Evolutionary conservation across 2,113 vertebrate genomes (phyloP).

Genomic region (Sminthopsis crassicaudata): DNA sequence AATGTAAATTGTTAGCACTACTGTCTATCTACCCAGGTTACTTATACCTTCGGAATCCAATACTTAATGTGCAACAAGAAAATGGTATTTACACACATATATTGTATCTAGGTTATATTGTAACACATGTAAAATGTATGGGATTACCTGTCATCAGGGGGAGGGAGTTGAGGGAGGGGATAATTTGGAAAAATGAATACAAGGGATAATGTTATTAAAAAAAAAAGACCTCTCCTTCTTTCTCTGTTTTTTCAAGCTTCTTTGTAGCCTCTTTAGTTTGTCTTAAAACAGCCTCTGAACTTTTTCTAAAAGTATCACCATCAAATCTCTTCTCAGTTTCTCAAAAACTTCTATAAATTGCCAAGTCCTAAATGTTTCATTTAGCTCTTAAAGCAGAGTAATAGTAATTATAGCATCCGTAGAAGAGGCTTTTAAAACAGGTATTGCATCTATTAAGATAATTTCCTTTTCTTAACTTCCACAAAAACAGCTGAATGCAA

Average conservation of each 20-base stretch:
- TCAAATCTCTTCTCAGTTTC: not conserved
- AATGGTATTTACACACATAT: too few species aligned
- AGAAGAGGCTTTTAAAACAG: not conserved
- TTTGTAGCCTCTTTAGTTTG: not conserved
- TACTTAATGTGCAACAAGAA: too few species aligned
- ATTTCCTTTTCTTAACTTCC: slow-evolving; percentile 12
- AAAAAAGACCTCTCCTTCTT: not conserved
- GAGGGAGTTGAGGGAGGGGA: too few species aligned
- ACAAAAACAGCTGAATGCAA: not conserved
- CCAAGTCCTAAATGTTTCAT: not conserved
- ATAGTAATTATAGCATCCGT: not conserved
- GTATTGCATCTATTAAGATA: slow-evolving; percentile 9
- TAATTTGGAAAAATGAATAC: too few species aligned
- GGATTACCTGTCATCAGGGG: too few species aligned
- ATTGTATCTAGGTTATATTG: too few species aligned
- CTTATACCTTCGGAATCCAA: too few species aligned
- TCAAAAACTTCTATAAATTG: not conserved
- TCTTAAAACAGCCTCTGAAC: not conserved
- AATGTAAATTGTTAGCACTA: too few species aligned
- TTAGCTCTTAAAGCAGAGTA: not conserved
- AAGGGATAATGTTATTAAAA: too few species aligned
- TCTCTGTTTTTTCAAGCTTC: not conserved
- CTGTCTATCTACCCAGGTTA: too few species aligned
- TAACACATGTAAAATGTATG: too few species aligned
- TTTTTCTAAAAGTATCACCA: not conserved